Conservation (phyloP, 2,113 vertebrate species). For the Baryphthengus martii region DNA sequence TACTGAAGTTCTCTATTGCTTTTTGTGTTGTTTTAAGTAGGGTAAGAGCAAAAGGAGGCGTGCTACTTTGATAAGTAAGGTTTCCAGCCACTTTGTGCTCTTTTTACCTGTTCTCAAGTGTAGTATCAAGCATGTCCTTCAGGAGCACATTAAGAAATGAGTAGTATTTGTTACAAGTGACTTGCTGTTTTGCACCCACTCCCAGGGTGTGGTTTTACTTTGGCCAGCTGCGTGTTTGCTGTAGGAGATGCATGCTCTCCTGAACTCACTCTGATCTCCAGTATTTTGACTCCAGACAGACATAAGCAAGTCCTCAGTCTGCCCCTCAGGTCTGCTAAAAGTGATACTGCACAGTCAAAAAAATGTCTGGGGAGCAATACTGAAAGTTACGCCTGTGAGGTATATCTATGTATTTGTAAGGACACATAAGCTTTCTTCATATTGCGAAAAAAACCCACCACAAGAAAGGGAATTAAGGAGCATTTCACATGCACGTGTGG, state of each 20-base stretch:
- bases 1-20: background rate
- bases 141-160: background rate
- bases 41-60: background rate
- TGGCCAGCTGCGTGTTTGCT: background rate
- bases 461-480: background rate
- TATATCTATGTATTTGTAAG: background rate
- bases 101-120: background rate
- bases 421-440: background rate
- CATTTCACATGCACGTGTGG: accelerated
- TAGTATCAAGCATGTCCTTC: background rate
- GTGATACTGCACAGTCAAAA: background rate
- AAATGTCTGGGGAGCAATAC: background rate
- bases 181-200: background rate
- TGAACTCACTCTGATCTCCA: background rate
- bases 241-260: background rate
- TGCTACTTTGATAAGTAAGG: background rate
- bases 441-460: background rate
- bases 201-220: background rate
- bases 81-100: background rate
- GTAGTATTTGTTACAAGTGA: background rate
- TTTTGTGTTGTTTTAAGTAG: background rate
- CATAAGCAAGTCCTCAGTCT: background rate
- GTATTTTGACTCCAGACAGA: background rate
- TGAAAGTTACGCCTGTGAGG: background rate
- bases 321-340: background rate